Base-by-base conservation (phyloP, 1,140 invertebrate species). In the Ephestia elutella region DNA sequence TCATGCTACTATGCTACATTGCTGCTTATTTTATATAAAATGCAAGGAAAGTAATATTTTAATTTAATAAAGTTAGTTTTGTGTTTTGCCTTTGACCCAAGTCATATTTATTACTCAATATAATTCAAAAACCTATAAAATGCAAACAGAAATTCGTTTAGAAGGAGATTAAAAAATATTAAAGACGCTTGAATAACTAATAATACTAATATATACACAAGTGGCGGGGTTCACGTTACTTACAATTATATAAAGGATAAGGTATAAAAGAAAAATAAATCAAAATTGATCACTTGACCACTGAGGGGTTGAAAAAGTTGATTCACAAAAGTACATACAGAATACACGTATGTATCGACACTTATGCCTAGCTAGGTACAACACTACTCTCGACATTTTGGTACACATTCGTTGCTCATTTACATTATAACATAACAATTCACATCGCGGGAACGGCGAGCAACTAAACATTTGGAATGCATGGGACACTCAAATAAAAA, bases 361-460 rank as follows among this genome's bases (percentile, higher is more conserved):
- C 80, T 83, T 83, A 84, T 68, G 18, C 54, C 77, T 87, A 87
- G 49, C 74, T 83, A 86, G 73, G 71, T 82, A 85, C 72, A 83
- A 80, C 60, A 78, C 75, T 85, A 85, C 73, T 80, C 75, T 75
- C 73, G 62, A 82, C 72, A 86, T 83, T 87, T 86, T 87, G 85
- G 85, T 87, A 85, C 81, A 83, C 75, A 82, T 87, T 87, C 85
- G 85, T 87, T 87, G 85, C 82, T 86, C 80, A 74, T 79, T 81
- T 81, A 74, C 65, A 70, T 76, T 73, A 77, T 69, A 78, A 68
- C 63, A 75, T 60, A 44, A 44, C 38, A 44, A 44, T 44, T 44
- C 38, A 44, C 38, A 17, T 44, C 38, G 38, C 38, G 19, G 30
- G 30, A 53, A 53, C 50, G 54, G 64, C 69, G 73, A 78, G 80